Conservation (phyloP, 2,797 vertebrate species). For the Chelon auratus region DNA sequence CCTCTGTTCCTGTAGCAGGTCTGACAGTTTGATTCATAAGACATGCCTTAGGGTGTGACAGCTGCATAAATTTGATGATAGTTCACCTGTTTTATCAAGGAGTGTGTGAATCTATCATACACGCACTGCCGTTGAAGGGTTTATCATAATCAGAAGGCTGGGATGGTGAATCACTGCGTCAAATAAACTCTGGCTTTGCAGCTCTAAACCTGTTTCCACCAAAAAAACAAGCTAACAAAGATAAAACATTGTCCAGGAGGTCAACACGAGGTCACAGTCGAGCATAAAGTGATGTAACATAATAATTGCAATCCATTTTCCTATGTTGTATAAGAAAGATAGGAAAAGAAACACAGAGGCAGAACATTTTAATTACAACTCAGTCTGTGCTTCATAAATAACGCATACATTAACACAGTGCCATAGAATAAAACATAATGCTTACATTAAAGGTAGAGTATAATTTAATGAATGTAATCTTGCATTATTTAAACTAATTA, state of each 20-base stretch:
- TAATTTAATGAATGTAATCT: background rate
- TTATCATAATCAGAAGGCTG: slow-evolving; percentile 1
- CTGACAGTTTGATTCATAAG: slow-evolving; percentile 37
- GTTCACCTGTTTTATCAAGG: slow-evolving; percentile 25
- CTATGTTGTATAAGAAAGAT: background rate
- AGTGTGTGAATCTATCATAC: slow-evolving; percentile 20
- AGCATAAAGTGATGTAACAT: background rate
- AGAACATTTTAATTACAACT: slow-evolving; percentile 2
- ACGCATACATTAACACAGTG: background rate
- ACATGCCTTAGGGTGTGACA: slow-evolving; percentile 18
- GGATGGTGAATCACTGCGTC: background rate
- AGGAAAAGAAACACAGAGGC: slow-evolving; percentile 1
- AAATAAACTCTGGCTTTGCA: background rate
- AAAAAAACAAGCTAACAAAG: background rate
- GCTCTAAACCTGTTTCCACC: background rate
- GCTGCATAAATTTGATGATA: slow-evolving; percentile 41
- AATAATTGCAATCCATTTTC: background rate
- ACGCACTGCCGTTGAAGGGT: slow-evolving; percentile 9
- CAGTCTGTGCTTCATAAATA: slow-evolving; percentile 5
- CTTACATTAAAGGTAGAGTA: background rate
- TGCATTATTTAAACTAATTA: slow-evolving; percentile 3
- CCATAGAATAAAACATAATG: background rate
- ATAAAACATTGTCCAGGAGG: background rate
- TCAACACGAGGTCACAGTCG: background rate
- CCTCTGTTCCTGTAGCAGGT: background rate